A percentile compares a stretch with the other conserved stretches of the same genome.
Evolutionary conservation across 1,140 invertebrate genomes (phyloP).

Genomic region (Zophobas morio): DNA sequence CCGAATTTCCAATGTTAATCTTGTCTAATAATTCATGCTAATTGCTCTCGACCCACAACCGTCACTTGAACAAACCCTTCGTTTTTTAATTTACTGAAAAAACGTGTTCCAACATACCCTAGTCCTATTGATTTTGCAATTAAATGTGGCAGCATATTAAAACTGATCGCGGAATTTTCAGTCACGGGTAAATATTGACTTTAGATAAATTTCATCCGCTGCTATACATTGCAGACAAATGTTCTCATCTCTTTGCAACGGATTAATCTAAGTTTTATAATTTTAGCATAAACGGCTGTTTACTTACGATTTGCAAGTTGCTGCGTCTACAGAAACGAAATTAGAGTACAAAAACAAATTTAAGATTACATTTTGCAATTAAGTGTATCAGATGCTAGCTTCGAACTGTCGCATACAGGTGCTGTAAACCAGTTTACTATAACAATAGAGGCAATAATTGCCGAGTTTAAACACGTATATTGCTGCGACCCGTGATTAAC

Average conservation of each 20-base stretch:
- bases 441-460: background rate
- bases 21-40: conserved; percentile 35
- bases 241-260: conserved; percentile 21
- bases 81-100: background rate
- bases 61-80: background rate
- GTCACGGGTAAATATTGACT: conserved; percentile 38
- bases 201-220: conserved; percentile 39
- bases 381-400: too few species aligned
- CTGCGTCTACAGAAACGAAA: background rate
- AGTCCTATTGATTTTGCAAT: conserved; percentile 3
- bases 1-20: conserved; percentile 40
- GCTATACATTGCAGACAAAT: conserved; percentile 36
- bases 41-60: background rate
- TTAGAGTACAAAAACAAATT: too few species aligned
- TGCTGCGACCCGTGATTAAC: conserved; percentile 20
- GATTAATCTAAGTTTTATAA: conserved; percentile 48
- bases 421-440: too few species aligned
- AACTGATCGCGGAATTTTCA: conserved; percentile 22
- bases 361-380: too few species aligned
- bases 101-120: background rate
- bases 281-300: conserved; percentile 38
- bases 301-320: conserved; percentile 22
- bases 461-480: conserved; percentile 26
- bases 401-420: too few species aligned
- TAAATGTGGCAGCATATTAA: conserved; percentile 5